phyloP scores from a whole-genome alignment of 2,888 invertebrate species.

The Diaphora mendica region DNA sequence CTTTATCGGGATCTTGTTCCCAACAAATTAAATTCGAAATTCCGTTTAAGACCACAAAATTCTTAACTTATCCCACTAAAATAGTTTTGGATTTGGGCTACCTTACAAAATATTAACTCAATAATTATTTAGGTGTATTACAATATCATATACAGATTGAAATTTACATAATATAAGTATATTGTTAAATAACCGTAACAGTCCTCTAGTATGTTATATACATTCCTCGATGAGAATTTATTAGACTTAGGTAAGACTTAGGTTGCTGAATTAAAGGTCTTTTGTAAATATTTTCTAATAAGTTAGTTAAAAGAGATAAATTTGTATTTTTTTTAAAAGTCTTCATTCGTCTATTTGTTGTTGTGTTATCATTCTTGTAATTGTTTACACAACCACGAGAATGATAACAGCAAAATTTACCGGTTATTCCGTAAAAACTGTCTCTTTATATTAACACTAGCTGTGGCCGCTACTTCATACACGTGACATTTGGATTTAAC shows the following conservation, averaged over 20 bases:
- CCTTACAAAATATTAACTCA: conserved; percentile 20
- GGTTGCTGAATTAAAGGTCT: not conserved
- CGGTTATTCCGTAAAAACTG: no score
- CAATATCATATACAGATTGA: not conserved
- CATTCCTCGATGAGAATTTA: not conserved
- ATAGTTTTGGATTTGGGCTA: conserved; percentile 25
- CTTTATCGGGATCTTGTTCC: conserved; percentile 27
- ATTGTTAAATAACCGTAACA: not conserved
- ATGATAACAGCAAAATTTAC: not conserved
- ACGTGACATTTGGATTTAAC: no score
- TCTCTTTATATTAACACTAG: no score
- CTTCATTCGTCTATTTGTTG: not conserved
- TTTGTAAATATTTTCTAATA: not conserved
- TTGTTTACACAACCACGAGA: not conserved
- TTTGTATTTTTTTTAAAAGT: not conserved
- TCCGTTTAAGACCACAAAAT: conserved; percentile 30
- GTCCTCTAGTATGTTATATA: not conserved
- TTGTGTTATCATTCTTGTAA: not conserved
- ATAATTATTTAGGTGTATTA: not conserved
- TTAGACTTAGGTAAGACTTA: not conserved
- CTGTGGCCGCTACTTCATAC: no score
- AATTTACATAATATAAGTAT: not conserved
- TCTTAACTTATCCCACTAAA: conserved; percentile 33
- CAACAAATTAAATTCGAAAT: conserved; percentile 41
- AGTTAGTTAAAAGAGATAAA: not conserved